Evolutionary conservation across 2,797 vertebrate species (phyloP).

Genomic region (Echeneis naucrates): DNA sequence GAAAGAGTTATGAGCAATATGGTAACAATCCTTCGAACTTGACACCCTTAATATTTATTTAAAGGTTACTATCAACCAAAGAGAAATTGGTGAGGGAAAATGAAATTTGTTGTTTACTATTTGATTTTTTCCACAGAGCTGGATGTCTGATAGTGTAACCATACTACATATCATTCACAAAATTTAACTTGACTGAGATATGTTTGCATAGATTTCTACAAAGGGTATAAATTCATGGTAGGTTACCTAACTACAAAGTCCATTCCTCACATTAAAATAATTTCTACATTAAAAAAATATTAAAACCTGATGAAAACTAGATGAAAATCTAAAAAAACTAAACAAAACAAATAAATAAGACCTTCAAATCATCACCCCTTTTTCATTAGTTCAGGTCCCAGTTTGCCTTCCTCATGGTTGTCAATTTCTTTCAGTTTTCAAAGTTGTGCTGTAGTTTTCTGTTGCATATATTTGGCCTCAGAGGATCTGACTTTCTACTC

Average conservation of each 20-base stretch:
- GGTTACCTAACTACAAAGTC: not conserved
- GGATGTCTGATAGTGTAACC: not conserved
- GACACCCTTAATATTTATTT: not conserved
- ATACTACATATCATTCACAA: not conserved
- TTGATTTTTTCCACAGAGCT: not conserved
- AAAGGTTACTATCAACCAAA: not conserved
- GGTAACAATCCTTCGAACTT: not conserved
- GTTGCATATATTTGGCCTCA: not conserved
- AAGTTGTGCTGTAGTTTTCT: not conserved
- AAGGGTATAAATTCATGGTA: not conserved
- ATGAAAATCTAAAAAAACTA: not conserved
- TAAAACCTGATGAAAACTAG: too few relatives aligned
- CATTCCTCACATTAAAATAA: not conserved
- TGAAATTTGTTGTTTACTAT: not conserved
- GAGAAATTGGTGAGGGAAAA: not conserved
- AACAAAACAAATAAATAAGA: not conserved
- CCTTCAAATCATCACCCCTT: not conserved
- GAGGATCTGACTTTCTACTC: conserved; percentile 15
- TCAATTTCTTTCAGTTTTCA: not conserved
- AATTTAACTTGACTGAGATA: not conserved
- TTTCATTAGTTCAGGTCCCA: not conserved
- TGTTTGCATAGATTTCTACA: not conserved
- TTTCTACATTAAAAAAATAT: not conserved
- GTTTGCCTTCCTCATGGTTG: not conserved
- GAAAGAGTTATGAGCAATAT: not conserved